Conservation (phyloP, 2,113 vertebrate genomes). For the Xiphophorus couchianus region DNA sequence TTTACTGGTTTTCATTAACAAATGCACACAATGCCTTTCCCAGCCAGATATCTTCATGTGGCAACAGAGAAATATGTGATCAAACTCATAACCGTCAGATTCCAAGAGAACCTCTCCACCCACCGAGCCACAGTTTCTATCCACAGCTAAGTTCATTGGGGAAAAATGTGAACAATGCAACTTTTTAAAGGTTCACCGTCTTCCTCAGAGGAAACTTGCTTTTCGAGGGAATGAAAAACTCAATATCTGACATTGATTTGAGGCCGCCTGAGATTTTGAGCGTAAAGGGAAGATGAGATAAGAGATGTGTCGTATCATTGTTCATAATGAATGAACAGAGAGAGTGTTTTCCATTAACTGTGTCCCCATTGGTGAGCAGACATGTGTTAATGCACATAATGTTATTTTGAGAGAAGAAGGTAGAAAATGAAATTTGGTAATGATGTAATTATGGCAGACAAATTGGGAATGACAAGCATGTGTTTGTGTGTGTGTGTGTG, state of each 20-base stretch:
- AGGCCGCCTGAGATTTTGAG: neutral
- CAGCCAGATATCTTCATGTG: too few species aligned
- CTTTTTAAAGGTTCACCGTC: too few species aligned
- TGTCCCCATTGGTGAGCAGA: neutral
- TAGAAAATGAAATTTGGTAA: constrained; percentile 35
- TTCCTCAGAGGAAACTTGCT: too few species aligned
- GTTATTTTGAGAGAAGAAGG: constrained; percentile 29
- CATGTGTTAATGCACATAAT: constrained; percentile 25
- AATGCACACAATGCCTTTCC: too few species aligned
- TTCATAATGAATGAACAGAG: constrained; percentile 21
- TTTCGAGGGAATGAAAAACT: neutral
- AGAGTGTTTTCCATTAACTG: constrained; percentile 17
- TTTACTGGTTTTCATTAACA: too few species aligned
- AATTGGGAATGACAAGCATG: constrained; percentile 25
- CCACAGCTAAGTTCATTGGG: too few species aligned
- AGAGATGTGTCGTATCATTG: neutral
- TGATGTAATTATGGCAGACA: constrained; percentile 34
- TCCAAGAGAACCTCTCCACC: too few species aligned
- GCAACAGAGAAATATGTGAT: too few species aligned
- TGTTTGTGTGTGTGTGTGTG: neutral
- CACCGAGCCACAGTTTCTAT: too few species aligned
- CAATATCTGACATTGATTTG: too few species aligned
- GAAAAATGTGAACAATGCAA: too few species aligned
- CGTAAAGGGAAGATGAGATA: neutral
- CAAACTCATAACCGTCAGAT: too few species aligned